Percentiles rank a stretch among this genome's conserved stretches.
Conservation (phyloP, 2,797 vertebrate species). For the Pangasius mekongensis region DNA sequence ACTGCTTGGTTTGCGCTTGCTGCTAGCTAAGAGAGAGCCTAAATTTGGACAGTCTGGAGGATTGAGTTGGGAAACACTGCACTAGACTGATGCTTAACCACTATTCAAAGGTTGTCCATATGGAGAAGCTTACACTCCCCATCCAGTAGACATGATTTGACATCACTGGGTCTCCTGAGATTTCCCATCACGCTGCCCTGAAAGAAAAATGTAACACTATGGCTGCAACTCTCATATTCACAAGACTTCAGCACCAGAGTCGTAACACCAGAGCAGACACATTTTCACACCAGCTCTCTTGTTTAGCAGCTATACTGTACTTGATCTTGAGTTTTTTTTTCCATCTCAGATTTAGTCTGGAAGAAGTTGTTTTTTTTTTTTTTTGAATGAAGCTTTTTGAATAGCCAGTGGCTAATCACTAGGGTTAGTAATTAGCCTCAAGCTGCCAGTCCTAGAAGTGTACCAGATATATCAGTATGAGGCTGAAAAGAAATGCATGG, state of each 20-base stretch:
- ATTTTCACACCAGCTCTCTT: conserved; percentile 22
- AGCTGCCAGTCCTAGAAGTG: conserved; percentile 25
- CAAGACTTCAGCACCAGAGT: conserved; percentile 34
- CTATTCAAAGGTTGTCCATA: conserved; percentile 25
- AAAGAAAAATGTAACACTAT: conserved; percentile 57
- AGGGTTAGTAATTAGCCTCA: neutral
- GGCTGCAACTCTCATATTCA: conserved; percentile 40
- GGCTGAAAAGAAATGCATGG: conserved; percentile 4
- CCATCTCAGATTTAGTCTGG: conserved; percentile 7
- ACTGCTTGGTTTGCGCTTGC: conserved; percentile 9
- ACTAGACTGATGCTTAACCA: conserved; percentile 4
- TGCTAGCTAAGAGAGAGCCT: neutral
- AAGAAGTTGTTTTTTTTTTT: conserved; percentile 8
- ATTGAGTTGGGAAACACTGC: neutral
- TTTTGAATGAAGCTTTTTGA: conserved; percentile 57
- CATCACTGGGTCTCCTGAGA: conserved; percentile 76
- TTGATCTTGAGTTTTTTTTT: conserved; percentile 52
- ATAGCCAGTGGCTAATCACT: conserved; percentile 35
- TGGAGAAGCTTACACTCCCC: conserved; percentile 26
- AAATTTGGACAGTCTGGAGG: conserved; percentile 17
- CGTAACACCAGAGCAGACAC: conserved; percentile 42
- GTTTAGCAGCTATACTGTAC: conserved; percentile 60
- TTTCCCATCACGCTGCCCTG: conserved; percentile 62
- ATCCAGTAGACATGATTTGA: conserved; percentile 60
- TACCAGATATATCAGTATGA: conserved; percentile 30